phyloP scores from a whole-genome alignment of 92 coral and sea anemone genomes.

The Zoanthus sociatus region DNA sequence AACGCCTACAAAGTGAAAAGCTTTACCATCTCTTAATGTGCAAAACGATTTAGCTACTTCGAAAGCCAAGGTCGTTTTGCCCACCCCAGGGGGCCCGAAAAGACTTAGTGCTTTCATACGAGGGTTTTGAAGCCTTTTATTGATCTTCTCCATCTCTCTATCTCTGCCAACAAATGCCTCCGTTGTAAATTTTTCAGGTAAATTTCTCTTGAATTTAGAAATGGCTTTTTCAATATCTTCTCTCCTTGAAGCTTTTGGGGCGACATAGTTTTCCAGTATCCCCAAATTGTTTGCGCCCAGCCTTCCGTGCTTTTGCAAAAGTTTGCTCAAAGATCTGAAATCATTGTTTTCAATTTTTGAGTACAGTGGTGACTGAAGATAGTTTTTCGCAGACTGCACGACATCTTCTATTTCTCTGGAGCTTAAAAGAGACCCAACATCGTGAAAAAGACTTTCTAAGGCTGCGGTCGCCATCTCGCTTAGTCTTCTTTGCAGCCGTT shows the following conservation, averaged over 20 bases:
- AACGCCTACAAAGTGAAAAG: background rate
- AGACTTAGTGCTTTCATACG: constrained; percentile 54
- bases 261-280: constrained; percentile 43
- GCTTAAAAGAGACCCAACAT: constrained; percentile 12
- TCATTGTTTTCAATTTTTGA: constrained; percentile 2
- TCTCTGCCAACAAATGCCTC: constrained; percentile 61
- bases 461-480: constrained; percentile 11
- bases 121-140: constrained; percentile 33
- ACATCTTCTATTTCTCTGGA: constrained; percentile 9
- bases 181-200: constrained; percentile 2
- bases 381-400: constrained; percentile 7
- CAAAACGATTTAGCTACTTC: constrained; percentile 29
- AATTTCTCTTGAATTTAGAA: constrained; percentile 11
- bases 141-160: constrained; percentile 48
- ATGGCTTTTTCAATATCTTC: constrained; percentile 44
- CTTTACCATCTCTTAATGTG: background rate
- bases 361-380: background rate
- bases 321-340: background rate
- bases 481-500: no score
- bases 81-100: constrained; percentile 79
- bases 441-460: background rate
- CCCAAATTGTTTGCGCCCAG: constrained; percentile 27
- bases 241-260: constrained; percentile 46
- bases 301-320: constrained; percentile 32
- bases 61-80: constrained; percentile 78